Conservation (phyloP, 2,113 vertebrate species). For the Candoia aspera region DNA sequence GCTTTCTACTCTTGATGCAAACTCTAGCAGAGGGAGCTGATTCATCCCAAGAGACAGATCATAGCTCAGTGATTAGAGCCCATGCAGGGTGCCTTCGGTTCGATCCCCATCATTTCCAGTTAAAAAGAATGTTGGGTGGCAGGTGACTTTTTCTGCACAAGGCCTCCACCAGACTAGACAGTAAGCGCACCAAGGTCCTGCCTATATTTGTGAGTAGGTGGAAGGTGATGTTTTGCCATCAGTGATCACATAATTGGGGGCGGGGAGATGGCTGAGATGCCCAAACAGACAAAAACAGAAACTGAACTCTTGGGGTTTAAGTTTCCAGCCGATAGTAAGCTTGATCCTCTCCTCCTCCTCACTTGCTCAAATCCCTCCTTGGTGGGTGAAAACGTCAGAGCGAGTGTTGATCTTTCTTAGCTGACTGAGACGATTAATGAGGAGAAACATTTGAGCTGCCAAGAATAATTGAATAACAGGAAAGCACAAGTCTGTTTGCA, state of each 20-base stretch:
- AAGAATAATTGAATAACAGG: slow-evolving; percentile 16
- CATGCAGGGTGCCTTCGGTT: too few relatives aligned
- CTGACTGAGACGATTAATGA: slow-evolving; percentile 6
- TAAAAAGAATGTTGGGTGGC: not conserved
- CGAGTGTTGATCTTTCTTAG: slow-evolving; percentile 8
- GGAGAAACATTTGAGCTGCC: not conserved
- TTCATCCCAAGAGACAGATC: not conserved
- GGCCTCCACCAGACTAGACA: not conserved
- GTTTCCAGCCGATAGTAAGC: not conserved
- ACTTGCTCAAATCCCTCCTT: not conserved
- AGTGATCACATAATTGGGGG: not conserved
- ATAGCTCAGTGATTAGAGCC: not conserved
- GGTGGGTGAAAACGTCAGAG: not conserved
- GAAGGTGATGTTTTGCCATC: not conserved
- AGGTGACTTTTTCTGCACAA: not conserved
- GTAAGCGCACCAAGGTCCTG: too few relatives aligned
- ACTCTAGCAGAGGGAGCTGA: not conserved
- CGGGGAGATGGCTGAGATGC: too few relatives aligned
- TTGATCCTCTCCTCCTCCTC: not conserved
- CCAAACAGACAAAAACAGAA: not conserved
- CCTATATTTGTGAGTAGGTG: not conserved
- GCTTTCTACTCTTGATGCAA: not conserved
- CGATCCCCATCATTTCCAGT: not conserved
- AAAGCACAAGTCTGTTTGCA: not conserved
- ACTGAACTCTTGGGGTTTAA: not conserved